Base-by-base conservation (phyloP, 2,888 invertebrate genomes). In the Spisula solida region DNA sequence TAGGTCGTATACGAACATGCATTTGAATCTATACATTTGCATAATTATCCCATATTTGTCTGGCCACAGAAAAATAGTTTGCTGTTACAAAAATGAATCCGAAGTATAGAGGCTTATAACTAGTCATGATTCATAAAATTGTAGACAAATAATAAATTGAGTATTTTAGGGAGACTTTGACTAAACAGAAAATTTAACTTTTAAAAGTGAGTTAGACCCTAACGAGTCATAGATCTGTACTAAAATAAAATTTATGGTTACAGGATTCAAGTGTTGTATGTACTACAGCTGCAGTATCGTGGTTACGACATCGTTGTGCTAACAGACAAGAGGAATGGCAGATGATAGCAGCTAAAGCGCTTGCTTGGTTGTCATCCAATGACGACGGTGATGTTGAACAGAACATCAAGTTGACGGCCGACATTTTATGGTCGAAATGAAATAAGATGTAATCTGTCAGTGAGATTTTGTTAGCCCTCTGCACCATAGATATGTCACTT, bases 341-440 rank as follows among this genome's bases (percentile, higher is more conserved):
- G 70, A 89, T 92, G 87, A 88, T 93, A 51, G 87, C 86, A 48
- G 75, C 84, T 16, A 93, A 93, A 81, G 92, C 93, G 0, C 8
- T 88, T 12, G 31, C 79, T 20, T 93, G 92, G 93, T 51, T 93
- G 20, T 25, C 80, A n/a, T 51, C 60, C 31, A 66, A 81, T 18
- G 29, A 41, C 18, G 48, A 48, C 18, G 25, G 12, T 41, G 51
- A 18, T 12, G 34, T 75, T n/a, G 86, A 86, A 10, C 82, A 81
- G 25, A 55, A 82, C 6, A 66, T 86, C n/a, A 56, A 60, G 56
- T 41, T 81, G 48, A 31, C 55, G 41, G 55, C 41, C 12, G n/a
- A 55, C 1, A 16, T 34, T 12, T 25, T 85, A n/a, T 85, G 85
- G 85, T 16, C 47, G 25, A 66, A 66, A 25, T 66, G 25, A 66